A percentile compares a stretch with the other conserved stretches of the same genome.
Conservation (phyloP, 2,113 vertebrate genomes). For the Chitala chitala region DNA sequence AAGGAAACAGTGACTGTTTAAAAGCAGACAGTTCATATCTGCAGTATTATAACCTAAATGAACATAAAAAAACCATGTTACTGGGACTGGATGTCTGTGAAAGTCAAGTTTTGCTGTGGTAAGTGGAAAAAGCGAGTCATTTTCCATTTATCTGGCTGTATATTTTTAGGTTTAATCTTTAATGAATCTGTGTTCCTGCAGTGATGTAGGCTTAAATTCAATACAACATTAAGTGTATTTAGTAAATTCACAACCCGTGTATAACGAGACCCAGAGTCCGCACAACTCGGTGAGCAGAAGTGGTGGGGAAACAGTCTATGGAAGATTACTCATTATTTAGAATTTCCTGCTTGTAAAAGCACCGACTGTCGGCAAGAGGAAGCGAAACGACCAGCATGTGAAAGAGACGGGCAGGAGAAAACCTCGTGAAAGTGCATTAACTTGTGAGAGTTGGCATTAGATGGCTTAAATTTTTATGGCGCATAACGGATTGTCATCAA, state of each 20-base stretch:
- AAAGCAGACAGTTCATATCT: no score
- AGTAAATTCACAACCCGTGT: neutral
- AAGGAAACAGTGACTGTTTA: no score
- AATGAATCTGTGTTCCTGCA: neutral
- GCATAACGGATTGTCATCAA: neutral
- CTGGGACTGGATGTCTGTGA: neutral
- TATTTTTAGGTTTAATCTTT: neutral
- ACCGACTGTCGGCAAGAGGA: no score
- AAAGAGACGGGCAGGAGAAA: neutral
- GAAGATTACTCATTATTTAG: no score
- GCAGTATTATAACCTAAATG: no score
- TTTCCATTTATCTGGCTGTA: neutral
- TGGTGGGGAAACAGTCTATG: no score
- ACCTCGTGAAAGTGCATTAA: no score
- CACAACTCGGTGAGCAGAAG: neutral
- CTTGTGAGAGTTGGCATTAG: neutral
- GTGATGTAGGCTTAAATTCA: neutral
- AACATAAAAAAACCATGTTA: no score
- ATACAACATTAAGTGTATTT: neutral
- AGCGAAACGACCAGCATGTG: no score
- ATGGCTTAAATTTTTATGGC: neutral
- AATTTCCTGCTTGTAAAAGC: no score
- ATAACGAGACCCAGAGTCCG: neutral
- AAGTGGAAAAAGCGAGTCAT: neutral
- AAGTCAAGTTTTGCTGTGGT: neutral